phyloP scores from a whole-genome alignment of 2,113 vertebrate species.

The Recurvirostra avosetta region DNA sequence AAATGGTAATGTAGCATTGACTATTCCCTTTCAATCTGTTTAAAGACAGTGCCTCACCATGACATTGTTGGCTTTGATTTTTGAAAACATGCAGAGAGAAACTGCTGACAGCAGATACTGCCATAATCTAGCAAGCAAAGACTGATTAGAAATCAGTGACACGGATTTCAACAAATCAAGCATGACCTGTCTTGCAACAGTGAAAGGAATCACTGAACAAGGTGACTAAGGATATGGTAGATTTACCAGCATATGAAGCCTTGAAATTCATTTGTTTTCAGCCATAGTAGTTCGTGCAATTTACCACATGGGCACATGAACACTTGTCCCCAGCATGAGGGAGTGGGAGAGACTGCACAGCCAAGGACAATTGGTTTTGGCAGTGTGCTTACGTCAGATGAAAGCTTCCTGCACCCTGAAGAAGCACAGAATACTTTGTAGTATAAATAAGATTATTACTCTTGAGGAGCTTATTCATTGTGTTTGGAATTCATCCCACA shows the following conservation, averaged over 20 bases:
- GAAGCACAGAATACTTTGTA: not conserved
- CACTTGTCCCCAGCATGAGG: not conserved
- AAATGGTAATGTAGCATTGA: not conserved
- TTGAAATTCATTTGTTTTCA: slow-evolving; percentile 17
- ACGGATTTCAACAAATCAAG: not conserved
- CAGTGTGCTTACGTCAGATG: not conserved
- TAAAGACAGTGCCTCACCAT: not conserved
- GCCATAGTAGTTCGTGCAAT: not conserved
- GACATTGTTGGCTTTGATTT: not conserved
- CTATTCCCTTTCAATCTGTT: not conserved
- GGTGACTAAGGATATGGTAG: not conserved
- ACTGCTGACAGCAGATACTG: not conserved
- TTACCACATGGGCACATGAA: not conserved
- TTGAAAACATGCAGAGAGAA: not conserved
- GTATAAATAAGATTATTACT: slow-evolving; percentile 14
- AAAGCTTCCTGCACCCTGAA: not conserved
- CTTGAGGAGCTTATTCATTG: not conserved
- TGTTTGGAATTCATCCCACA: not conserved
- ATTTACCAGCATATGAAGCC: slow-evolving; percentile 13
- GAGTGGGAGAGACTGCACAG: not conserved
- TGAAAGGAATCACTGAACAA: not conserved
- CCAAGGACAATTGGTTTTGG: not conserved
- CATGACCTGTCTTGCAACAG: not conserved
- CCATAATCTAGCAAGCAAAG: not conserved
- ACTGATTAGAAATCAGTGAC: not conserved